A percentile compares a stretch with the other conserved stretches of the same genome.
phyloP scores from a whole-genome alignment of 2,797 vertebrate species.

The Meda fulgida region DNA sequence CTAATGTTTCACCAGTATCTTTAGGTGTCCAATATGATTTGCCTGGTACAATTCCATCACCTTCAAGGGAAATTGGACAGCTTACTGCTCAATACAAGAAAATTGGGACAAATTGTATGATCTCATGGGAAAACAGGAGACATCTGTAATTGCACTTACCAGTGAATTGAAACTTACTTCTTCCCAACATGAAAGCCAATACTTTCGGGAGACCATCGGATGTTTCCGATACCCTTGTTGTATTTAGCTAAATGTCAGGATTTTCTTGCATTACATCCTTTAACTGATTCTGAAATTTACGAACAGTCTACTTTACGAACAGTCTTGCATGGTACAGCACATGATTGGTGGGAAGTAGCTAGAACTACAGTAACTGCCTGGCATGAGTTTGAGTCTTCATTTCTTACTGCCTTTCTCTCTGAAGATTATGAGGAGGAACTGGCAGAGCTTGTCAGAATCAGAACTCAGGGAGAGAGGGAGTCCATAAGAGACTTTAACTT shows the following conservation, averaged over 20 bases:
- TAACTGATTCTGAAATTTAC: no score
- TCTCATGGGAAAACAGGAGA: neutral
- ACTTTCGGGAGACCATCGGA: neutral
- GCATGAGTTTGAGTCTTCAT: neutral
- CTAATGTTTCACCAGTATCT: neutral
- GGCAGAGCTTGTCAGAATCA: neutral
- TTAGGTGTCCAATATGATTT: neutral
- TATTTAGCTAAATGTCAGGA: no score
- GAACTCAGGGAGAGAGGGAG: neutral
- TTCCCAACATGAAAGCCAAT: neutral
- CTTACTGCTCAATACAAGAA: neutral
- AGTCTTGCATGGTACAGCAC: neutral
- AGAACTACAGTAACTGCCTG: neutral
- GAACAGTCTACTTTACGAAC: no score
- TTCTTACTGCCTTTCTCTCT: neutral
- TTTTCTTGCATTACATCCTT: no score
- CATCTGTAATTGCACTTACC: neutral
- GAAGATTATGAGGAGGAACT: neutral
- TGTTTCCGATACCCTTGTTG: no score
- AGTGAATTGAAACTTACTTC: neutral
- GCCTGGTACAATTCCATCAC: neutral
- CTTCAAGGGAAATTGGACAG: neutral
- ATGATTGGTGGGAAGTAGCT: neutral
- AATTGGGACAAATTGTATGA: neutral
- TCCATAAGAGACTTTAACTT: neutral